Evolutionary conservation across 1,140 invertebrate species (phyloP), one percentile per base, ranked within the genome.

Genomic region (Colletes latitarsis): DNA sequence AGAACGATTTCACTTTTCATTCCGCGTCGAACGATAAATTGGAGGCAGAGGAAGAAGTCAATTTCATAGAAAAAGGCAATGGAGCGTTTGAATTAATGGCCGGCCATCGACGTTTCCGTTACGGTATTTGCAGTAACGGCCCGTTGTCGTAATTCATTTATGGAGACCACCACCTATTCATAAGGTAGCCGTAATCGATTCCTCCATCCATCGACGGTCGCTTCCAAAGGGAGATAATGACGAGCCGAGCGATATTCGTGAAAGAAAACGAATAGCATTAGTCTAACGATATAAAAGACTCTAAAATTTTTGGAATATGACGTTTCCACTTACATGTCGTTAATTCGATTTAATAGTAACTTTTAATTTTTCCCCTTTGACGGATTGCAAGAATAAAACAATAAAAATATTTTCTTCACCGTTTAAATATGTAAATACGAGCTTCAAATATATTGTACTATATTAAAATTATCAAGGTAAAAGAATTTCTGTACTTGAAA

Each of bases 71-170:
- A 30, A n/a, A 30, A 19, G 66, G 71, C 60, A 84, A 58, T 55
- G 60, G 60, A 73, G 58, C 78, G 78, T 84, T 84, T 58, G 77
- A 84, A 84, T 83, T 83, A 84, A 84, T 84, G 76, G 76, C 19
- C 66, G 70, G 67, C 77, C 71, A 83, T 84, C 83, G 76, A 52
- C 76, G 39, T 55, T 83, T 57, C 58, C 63, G 21, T 46, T 67
- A 60, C 73, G 49, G 52, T 67, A 43, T 49, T 74, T 63, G 21
- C 19, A 39, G 53, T 49, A 72, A 74, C 69, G 57, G 52, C 64
- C 43, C 10, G 46, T 84, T 74, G 55, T 19, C 57, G 57, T 83
- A 83, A 84, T 79, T 84, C 70, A 84, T 83, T 84, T 84, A 84
- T 77, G 43, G 39, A 69, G n/a, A 43, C n/a, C 49, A 30, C 17